A percentile compares a stretch with the other conserved stretches of the same genome.
Evolutionary conservation across 1,140 invertebrate genomes (phyloP).

Genomic region (Plectrocnemia conspersa): DNA sequence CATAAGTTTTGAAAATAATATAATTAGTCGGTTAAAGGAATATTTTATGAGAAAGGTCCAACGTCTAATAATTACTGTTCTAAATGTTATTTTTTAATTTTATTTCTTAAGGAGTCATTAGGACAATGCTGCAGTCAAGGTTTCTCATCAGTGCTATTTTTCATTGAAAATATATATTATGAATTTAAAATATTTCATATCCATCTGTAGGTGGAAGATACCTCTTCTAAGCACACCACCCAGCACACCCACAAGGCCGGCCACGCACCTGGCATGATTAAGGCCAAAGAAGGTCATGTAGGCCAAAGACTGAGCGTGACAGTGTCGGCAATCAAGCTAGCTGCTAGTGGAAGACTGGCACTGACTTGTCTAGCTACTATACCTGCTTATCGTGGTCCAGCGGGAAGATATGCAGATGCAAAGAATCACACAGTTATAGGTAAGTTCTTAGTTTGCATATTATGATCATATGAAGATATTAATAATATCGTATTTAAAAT

Average conservation of each 20-base stretch:
- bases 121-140: neutral
- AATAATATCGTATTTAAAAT: too few species aligned
- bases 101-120: slow-evolving; percentile 6
- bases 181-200: neutral
- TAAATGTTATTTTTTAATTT: too few species aligned
- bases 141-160: too few species aligned
- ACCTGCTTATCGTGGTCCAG: slow-evolving; percentile 51
- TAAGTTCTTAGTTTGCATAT: slow-evolving; percentile 32
- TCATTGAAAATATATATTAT: too few species aligned
- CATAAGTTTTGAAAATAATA: too few species aligned
- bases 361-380: slow-evolving; percentile 65
- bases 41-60: too few species aligned
- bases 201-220: slow-evolving; percentile 12
- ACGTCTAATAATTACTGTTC: too few species aligned
- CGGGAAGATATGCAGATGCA: slow-evolving; percentile 48
- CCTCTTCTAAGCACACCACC: slow-evolving; percentile 28
- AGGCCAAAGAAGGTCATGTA: neutral
- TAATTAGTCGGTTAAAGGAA: too few species aligned
- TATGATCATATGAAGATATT: too few species aligned
- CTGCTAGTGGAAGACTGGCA: slow-evolving; percentile 56
- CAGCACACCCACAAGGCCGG: slow-evolving; percentile 42
- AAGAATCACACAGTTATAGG: slow-evolving; percentile 50
- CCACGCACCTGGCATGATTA: slow-evolving; percentile 38
- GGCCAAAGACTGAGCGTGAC: slow-evolving; percentile 43
- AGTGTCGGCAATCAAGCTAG: slow-evolving; percentile 56